A percentile compares a stretch with the other conserved stretches of the same genome.
phyloP scores from a whole-genome alignment of 2,888 invertebrate genomes.

The Ophion costatus region DNA sequence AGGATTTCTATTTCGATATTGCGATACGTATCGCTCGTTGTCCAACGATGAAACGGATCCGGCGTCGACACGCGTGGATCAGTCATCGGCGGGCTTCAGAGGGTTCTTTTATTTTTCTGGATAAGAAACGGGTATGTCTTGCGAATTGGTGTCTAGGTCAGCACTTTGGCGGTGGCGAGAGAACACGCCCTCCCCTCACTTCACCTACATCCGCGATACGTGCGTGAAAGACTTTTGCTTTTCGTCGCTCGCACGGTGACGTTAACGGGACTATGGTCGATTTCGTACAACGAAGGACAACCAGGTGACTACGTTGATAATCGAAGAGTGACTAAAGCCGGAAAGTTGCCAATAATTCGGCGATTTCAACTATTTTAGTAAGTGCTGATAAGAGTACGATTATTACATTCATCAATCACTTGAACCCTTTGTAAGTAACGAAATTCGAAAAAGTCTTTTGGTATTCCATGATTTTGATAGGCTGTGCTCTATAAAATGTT shows the following conservation, averaged over 20 bases:
- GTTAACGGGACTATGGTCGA: constrained; percentile 5
- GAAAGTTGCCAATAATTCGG: background rate
- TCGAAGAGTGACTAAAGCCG: background rate
- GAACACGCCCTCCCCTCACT: constrained; percentile 50
- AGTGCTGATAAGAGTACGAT: background rate
- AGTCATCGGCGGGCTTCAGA: constrained; percentile 46
- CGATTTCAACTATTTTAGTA: background rate
- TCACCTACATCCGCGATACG: constrained; percentile 40
- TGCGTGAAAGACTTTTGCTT: constrained; percentile 53
- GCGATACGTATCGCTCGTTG: constrained; percentile 11
- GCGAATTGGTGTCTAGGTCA: constrained; percentile 68
- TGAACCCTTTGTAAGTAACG: background rate
- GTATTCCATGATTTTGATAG: background rate
- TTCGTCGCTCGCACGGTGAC: constrained; percentile 15
- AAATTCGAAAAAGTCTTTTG: background rate
- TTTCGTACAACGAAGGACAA: background rate
- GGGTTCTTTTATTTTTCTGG: constrained; percentile 51
- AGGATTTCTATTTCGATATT: constrained; percentile 57
- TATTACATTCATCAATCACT: background rate
- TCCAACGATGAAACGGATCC: constrained; percentile 33
- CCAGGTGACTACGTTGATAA: background rate
- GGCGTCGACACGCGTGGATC: constrained; percentile 30
- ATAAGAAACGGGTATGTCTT: constrained; percentile 42
- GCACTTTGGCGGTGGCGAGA: constrained; percentile 23
- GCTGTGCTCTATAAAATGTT: too few species aligned